phyloP scores from a whole-genome alignment of 2,113 vertebrate species.

The Epinephelus lanceolatus region DNA sequence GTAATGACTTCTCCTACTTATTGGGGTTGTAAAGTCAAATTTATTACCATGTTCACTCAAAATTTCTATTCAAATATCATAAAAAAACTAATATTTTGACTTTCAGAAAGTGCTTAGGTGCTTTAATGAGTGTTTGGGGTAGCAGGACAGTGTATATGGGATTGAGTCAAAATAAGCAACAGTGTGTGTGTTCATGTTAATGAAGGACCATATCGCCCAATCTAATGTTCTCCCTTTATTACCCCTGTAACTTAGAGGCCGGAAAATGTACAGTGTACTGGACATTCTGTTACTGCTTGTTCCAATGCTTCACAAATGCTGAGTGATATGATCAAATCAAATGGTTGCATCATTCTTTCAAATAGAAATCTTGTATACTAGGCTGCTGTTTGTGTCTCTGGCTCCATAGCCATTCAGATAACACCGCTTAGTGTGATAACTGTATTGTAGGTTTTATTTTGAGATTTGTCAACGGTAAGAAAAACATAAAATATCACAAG shows the following conservation, averaged over 20 bases:
- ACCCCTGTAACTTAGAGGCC: neutral
- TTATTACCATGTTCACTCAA: neutral
- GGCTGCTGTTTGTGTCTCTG: too few species aligned
- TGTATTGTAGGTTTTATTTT: neutral
- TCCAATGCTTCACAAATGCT: neutral
- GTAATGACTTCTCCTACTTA: neutral
- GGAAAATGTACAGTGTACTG: too few species aligned
- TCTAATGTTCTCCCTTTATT: neutral
- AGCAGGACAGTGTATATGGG: neutral
- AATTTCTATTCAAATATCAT: neutral
- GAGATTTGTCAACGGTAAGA: neutral
- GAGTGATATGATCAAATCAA: neutral
- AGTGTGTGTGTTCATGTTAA: neutral
- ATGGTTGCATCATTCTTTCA: too few species aligned
- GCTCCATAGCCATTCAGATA: too few species aligned
- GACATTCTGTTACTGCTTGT: too few species aligned
- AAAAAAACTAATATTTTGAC: neutral
- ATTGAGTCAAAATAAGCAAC: too few species aligned
- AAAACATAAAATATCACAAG: neutral
- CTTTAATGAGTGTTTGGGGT: neutral
- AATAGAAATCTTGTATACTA: too few species aligned
- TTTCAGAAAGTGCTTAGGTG: neutral
- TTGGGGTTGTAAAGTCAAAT: neutral
- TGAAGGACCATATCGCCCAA: neutral
- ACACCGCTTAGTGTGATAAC: too few species aligned